Conservation (phyloP, 92 coral and sea anemone species). For the Galaxea fascicularis region DNA sequence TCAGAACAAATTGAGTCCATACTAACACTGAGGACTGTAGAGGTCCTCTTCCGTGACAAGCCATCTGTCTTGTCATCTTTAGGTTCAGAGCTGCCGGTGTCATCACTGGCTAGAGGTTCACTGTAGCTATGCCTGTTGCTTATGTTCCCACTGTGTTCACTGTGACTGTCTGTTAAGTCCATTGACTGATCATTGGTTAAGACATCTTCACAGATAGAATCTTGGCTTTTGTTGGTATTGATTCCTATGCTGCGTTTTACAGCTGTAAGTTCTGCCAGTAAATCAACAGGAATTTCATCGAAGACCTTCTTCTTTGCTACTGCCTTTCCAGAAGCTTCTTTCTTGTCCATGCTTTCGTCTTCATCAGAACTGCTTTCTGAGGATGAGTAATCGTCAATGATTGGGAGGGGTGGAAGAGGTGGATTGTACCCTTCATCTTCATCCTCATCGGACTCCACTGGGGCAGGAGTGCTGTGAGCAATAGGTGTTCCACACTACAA, state of each 20-base stretch:
- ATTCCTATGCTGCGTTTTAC: constrained; percentile 6
- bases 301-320: constrained; percentile 48
- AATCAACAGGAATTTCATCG: constrained; percentile 51
- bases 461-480: constrained; percentile 63
- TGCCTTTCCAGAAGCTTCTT: constrained; percentile 12
- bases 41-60: constrained; percentile 75
- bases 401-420: constrained; percentile 93
- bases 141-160: constrained; percentile 80
- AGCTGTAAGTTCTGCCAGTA: constrained; percentile 43
- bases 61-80: constrained; percentile 54
- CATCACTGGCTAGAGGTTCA: constrained; percentile 76
- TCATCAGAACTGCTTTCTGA: constrained; percentile 91
- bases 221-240: constrained; percentile 48
- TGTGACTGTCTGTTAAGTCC: constrained; percentile 70
- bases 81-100: constrained; percentile 60
- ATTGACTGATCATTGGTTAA: constrained; percentile 34
- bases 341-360: constrained; percentile 58
- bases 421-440: constrained; percentile 80
- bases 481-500: constrained; percentile 26
- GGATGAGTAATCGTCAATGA: constrained; percentile 67
- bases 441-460: constrained; percentile 23
- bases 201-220: constrained; percentile 57
- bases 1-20: constrained; percentile 79
- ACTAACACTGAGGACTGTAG: constrained; percentile 80
- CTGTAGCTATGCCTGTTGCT: constrained; percentile 73